phyloP scores from a whole-genome alignment of 2,113 vertebrate species.

The Rhinogobius similis region DNA sequence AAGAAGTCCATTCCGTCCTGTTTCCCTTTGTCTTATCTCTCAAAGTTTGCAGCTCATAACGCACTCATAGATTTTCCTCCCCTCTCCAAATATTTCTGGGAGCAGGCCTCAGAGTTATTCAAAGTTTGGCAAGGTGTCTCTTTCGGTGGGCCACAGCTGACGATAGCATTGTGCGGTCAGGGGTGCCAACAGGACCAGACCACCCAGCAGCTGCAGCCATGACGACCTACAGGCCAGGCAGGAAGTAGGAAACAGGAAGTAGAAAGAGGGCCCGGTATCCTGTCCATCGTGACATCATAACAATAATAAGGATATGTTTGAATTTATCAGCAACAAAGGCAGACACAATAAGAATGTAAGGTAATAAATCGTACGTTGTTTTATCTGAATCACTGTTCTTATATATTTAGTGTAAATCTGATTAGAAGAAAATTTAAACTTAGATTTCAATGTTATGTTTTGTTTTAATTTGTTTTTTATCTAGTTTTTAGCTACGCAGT shows the following conservation, averaged over 20 bases:
- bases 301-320: constrained; percentile 38
- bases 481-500: neutral
- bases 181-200: constrained; percentile 57
- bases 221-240: constrained; percentile 62
- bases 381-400: neutral
- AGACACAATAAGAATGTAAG: too few species aligned
- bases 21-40: constrained; percentile 73
- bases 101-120: constrained; percentile 69
- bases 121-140: constrained; percentile 66
- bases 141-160: constrained; percentile 73
- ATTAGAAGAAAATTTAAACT: too few species aligned
- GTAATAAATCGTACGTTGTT: neutral
- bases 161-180: constrained; percentile 69
- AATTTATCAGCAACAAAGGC: too few species aligned
- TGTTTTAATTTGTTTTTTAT: neutral
- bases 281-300: constrained; percentile 69
- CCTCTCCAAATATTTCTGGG: constrained; percentile 74
- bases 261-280: constrained; percentile 71
- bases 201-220: constrained; percentile 73
- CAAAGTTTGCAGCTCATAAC: constrained; percentile 48
- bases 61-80: constrained; percentile 62
- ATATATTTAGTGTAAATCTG: neutral
- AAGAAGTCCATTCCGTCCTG: constrained; percentile 50
- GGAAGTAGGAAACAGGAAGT: constrained; percentile 77
- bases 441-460: neutral